Evolutionary conservation across 2,888 invertebrate genomes (phyloP).

Genomic region (Terebella lapidaria): DNA sequence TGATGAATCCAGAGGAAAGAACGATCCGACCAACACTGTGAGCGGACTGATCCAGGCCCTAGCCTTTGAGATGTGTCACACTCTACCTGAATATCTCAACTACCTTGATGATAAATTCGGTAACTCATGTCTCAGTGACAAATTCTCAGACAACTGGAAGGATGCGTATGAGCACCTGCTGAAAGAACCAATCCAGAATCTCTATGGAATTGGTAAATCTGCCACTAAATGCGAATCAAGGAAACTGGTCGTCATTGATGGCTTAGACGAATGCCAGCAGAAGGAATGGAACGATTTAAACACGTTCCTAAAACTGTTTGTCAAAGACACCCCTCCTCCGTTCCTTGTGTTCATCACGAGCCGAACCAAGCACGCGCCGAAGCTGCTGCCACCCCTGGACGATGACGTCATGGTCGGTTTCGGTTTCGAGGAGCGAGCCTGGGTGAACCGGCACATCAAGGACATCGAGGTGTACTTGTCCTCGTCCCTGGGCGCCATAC

Average conservation of each 20-base stretch:
- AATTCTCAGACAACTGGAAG: conserved; percentile 7
- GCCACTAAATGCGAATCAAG: not conserved
- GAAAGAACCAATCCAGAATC: conserved; percentile 13
- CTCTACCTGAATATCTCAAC: conserved; percentile 19
- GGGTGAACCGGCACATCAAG: conserved; percentile 18
- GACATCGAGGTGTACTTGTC: conserved; percentile 23
- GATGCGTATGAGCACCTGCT: conserved; percentile 14
- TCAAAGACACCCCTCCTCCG: conserved; percentile 7
- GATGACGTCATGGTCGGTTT: conserved; percentile 13
- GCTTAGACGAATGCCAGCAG: conserved; percentile 9
- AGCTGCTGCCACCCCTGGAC: conserved; percentile 7
- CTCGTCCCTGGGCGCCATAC: conserved; percentile 16
- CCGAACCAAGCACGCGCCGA: conserved; percentile 1
- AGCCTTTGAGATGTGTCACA: conserved; percentile 17
- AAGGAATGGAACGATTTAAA: conserved; percentile 13
- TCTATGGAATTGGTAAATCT: conserved; percentile 12
- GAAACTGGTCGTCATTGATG: conserved; percentile 18
- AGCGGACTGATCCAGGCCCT: conserved; percentile 14
- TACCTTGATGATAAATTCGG: conserved; percentile 14
- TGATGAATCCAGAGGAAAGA: not conserved
- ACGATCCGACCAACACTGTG: conserved; percentile 1
- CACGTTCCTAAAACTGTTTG: conserved; percentile 9
- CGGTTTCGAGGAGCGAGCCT: conserved; percentile 16
- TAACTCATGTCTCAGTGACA: not conserved
- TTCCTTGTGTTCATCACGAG: conserved; percentile 15